phyloP scores from a whole-genome alignment of 2,888 invertebrate genomes.

The Torymus texanus region DNA sequence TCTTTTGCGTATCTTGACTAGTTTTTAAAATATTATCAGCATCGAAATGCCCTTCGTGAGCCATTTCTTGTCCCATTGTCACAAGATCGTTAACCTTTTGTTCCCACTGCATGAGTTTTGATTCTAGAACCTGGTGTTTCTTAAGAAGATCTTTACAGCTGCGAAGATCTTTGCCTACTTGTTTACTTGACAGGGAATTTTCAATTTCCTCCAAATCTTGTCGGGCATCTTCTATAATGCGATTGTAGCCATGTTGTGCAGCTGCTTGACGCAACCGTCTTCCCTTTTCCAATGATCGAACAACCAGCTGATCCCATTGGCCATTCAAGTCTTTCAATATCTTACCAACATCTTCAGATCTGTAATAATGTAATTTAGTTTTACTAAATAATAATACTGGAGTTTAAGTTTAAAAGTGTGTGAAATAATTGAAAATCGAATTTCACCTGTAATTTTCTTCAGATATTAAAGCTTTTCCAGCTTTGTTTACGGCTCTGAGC shows the following conservation, averaged over 20 bases:
- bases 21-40: slow-evolving; percentile 88
- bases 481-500: slow-evolving; percentile 88
- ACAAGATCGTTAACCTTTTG: slow-evolving; percentile 87
- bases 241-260: slow-evolving; percentile 86
- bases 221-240: slow-evolving; percentile 92
- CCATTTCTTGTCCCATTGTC: slow-evolving; percentile 90
- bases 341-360: slow-evolving; percentile 81
- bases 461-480: slow-evolving; percentile 83
- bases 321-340: slow-evolving; percentile 83
- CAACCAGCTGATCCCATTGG: slow-evolving; percentile 86
- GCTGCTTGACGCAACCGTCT: slow-evolving; percentile 91
- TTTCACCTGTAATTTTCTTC: slow-evolving; percentile 80
- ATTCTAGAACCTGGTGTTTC: slow-evolving; percentile 91
- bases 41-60: slow-evolving; percentile 96
- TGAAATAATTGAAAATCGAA: neutral
- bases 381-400: no score
- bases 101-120: slow-evolving; percentile 90
- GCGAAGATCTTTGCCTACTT: slow-evolving; percentile 91
- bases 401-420: neutral
- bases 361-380: slow-evolving; percentile 60
- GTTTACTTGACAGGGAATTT: slow-evolving; percentile 84
- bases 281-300: slow-evolving; percentile 82
- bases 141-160: slow-evolving; percentile 93
- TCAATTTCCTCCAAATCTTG: slow-evolving; percentile 91
- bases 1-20: slow-evolving; percentile 84